Evolutionary conservation across 2,888 invertebrate species (phyloP), one percentile per base, ranked within the genome.

Genomic region (Idaea aversata): DNA sequence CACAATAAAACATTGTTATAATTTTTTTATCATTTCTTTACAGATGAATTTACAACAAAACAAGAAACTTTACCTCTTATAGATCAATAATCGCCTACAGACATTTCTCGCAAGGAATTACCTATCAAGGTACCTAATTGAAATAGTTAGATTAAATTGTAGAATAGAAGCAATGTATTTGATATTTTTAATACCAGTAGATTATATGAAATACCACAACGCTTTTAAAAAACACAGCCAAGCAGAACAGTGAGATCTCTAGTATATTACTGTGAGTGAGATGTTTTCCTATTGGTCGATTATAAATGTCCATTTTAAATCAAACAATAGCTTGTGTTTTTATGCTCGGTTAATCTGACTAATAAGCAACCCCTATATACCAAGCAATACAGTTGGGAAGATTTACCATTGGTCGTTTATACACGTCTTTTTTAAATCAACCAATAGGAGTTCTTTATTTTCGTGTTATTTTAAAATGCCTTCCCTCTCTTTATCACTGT

Each of bases 41-140:
- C 86, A 87, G 86, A 78, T 83, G 75, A 77, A 87, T 85, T 84
- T 84, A 73, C 74, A 80, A 67, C 47, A 47, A 47, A 47, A 47
- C 72, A 72, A 70, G 70, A 75, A 77, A 68, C 2, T 25, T 62
- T 69, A 70, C 76, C 76, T 72, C 60, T 66, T 63, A 74, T 74
- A 78, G 75, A 79, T 70, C 73, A 70, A 65, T 58, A 64, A 64
- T 63, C 35, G 38, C 59, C 47, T 5, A 47, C 6, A 7, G 7
- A 7, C 36, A 47, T 25, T 25, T 3, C 25, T 25, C 25, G 25
- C 25, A 10, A 47, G 47, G 47, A 47, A 47, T 13, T 47, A 47
- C 47, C 47, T 47, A 47, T 47, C 10, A 47, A 47, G 47, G 47
- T 47, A 47, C 47, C 47, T 47, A 47, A 5, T 47, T 47, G 36